Evolutionary conservation across 2,797 vertebrate species (phyloP).

Genomic region (Liparis tanakae): DNA sequence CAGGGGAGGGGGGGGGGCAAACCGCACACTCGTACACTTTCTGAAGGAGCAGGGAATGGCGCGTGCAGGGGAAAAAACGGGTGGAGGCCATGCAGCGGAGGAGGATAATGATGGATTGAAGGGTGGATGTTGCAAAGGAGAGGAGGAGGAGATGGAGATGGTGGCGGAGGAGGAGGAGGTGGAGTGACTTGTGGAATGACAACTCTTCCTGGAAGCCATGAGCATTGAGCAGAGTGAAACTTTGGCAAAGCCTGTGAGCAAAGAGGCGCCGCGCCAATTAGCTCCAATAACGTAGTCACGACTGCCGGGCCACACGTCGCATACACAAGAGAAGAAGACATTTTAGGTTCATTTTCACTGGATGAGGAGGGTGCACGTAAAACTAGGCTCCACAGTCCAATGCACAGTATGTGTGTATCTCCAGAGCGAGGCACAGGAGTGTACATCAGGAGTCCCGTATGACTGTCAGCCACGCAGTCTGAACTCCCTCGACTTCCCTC

Average conservation of each 20-base stretch:
- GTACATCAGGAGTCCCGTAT: slow-evolving; percentile 66
- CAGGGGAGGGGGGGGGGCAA: slow-evolving; percentile 1
- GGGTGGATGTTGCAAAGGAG: slow-evolving; percentile 56
- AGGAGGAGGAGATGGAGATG: slow-evolving; percentile 46
- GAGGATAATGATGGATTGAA: slow-evolving; percentile 62
- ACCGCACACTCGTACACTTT: slow-evolving; percentile 36
- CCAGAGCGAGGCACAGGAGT: slow-evolving; percentile 43
- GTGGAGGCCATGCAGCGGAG: slow-evolving; percentile 69
- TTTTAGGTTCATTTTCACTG: slow-evolving; percentile 32
- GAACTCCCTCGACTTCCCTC: slow-evolving; percentile 38
- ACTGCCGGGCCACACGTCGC: slow-evolving; percentile 9
- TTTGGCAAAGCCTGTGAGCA: slow-evolving; percentile 38
- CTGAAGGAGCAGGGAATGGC: slow-evolving; percentile 32
- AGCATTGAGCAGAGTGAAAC: slow-evolving; percentile 57
- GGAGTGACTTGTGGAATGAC: slow-evolving; percentile 68
- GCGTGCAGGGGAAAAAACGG: slow-evolving; percentile 50
- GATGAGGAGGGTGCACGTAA: slow-evolving; percentile 34
- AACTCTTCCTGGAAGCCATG: slow-evolving; percentile 71
- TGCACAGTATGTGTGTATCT: slow-evolving; percentile 27
- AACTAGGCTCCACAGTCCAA: slow-evolving; percentile 37
- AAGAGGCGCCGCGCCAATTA: background rate
- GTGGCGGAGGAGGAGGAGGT: slow-evolving; percentile 28
- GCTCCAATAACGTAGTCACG: slow-evolving; percentile 21
- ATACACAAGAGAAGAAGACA: slow-evolving; percentile 14
- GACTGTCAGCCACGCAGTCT: slow-evolving; percentile 51